These are phyloP conservation scores for Nasonovia ribisnigri DNA, from an alignment of 2,888 invertebrate genomes.

Conservation along the genomic window DNA sequence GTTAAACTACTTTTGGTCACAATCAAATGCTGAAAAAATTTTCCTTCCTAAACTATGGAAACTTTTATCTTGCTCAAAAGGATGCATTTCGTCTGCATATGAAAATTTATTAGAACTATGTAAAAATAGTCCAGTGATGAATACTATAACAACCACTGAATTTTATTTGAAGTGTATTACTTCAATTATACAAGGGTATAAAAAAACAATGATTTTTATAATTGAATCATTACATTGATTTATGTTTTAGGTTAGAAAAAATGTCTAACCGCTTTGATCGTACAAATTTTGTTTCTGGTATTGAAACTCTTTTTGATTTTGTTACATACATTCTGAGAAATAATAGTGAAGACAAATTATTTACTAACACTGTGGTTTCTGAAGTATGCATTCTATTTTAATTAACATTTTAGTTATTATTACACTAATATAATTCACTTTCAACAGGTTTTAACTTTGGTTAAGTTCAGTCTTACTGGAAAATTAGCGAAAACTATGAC, in stretches of 20 bases:
- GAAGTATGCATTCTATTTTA: slow-evolving; percentile 30
- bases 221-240: not conserved
- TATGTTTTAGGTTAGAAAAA: slow-evolving; percentile 54
- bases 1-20: slow-evolving; percentile 56
- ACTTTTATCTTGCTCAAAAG: slow-evolving; percentile 51
- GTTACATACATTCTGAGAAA: slow-evolving; percentile 41
- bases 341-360: slow-evolving; percentile 35
- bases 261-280: slow-evolving; percentile 59
- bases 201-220: not conserved
- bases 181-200: slow-evolving; percentile 57
- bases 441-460: slow-evolving; percentile 39
- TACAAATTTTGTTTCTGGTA: slow-evolving; percentile 57
- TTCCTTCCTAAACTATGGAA: slow-evolving; percentile 62
- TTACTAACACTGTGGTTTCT: slow-evolving; percentile 3
- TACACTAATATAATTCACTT: slow-evolving; percentile 4
- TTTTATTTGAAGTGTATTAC: slow-evolving; percentile 54
- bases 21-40: slow-evolving; percentile 62
- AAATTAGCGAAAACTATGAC: slow-evolving; percentile 62
- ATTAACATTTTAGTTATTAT: not conserved
- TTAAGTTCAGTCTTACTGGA: slow-evolving; percentile 55
- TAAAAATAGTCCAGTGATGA: slow-evolving; percentile 36
- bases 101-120: slow-evolving; percentile 49
- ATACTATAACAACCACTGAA: slow-evolving; percentile 23
- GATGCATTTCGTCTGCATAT: slow-evolving; percentile 62
- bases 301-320: slow-evolving; percentile 58